These are phyloP conservation scores for Stictocephala bisonia DNA, from an alignment of 2,888 invertebrate genomes.

Conservation along the genomic window DNA sequence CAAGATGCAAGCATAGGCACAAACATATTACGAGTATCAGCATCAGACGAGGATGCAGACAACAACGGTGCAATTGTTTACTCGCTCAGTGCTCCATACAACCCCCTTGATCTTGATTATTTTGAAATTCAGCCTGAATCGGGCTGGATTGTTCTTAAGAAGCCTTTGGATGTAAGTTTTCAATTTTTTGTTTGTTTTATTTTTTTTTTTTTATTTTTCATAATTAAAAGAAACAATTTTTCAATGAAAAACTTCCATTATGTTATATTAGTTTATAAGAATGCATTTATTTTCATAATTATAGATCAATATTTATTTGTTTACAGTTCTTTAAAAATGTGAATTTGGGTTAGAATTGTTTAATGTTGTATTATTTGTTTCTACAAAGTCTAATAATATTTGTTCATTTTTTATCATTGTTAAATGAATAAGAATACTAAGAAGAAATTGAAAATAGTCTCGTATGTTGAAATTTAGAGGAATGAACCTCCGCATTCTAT, in stretches of 20 bases:
- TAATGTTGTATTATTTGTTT: too few species aligned
- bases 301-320: neutral
- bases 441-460: too few species aligned
- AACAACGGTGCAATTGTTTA: constrained; percentile 96
- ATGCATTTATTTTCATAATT: neutral
- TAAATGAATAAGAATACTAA: too few species aligned
- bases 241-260: constrained; percentile 20
- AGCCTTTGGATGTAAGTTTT: constrained; percentile 95
- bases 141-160: constrained; percentile 96
- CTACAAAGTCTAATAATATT: neutral
- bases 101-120: constrained; percentile 91
- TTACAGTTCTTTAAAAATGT: neutral
- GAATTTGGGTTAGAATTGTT: neutral
- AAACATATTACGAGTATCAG: constrained; percentile 93
- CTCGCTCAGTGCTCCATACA: constrained; percentile 88
- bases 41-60: constrained; percentile 97
- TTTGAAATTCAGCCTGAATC: constrained; percentile 97
- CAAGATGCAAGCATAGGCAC: constrained; percentile 96
- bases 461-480: too few species aligned
- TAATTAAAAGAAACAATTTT: constrained; percentile 29
- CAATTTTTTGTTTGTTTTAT: neutral
- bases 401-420: too few species aligned
- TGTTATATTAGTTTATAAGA: neutral
- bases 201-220: neutral
- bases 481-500: too few species aligned